phyloP scores from a whole-genome alignment of 2,113 vertebrate genomes.

The Edolisoma coerulescens region DNA sequence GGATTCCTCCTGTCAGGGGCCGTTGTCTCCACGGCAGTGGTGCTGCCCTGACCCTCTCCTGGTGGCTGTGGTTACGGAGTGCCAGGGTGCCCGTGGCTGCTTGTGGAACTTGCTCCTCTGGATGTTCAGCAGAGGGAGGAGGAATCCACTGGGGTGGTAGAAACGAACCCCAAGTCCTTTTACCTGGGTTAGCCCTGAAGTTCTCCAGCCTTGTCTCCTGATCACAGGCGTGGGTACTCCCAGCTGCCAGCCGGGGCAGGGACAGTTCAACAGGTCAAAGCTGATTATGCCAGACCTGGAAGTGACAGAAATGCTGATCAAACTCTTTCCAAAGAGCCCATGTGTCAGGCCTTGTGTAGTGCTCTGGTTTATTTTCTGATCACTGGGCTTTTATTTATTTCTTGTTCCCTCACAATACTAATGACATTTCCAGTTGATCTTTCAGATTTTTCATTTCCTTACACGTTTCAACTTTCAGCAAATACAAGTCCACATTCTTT shows the following conservation, averaged over 20 bases:
- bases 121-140: background rate
- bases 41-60: background rate
- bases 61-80: accelerated
- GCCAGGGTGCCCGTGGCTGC: accelerated
- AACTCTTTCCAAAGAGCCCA: background rate
- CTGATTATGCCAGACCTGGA: background rate
- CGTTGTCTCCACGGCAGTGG: accelerated
- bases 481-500: background rate
- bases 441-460: conserved; percentile 2
- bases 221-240: accelerated
- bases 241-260: background rate
- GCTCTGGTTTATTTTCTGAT: background rate
- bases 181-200: background rate
- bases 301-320: background rate
- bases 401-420: background rate
- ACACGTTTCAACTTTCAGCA: background rate
- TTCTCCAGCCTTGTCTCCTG: background rate
- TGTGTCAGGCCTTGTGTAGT: background rate
- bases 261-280: background rate
- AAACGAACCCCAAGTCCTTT: background rate
- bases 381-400: background rate
- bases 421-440: background rate
- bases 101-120: background rate
- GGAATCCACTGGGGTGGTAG: accelerated
- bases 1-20: background rate